phyloP scores from a whole-genome alignment of 2,888 invertebrate genomes.

The Lucinisca nassula region DNA sequence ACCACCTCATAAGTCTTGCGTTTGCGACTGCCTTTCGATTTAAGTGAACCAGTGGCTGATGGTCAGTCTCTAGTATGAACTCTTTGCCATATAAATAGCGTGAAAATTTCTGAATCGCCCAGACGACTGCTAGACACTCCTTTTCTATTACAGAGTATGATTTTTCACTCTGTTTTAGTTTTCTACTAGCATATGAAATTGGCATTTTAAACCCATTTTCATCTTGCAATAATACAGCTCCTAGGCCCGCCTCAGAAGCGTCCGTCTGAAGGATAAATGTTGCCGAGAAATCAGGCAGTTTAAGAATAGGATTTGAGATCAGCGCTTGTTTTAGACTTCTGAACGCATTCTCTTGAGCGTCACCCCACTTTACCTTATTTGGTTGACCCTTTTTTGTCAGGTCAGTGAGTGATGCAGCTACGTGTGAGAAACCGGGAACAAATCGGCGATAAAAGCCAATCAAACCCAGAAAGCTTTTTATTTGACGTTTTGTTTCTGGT shows the following conservation, averaged over 20 bases:
- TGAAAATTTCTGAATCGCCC: background rate
- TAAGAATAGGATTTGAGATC: constrained; percentile 9
- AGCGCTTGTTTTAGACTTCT: background rate
- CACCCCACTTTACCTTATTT: constrained; percentile 31
- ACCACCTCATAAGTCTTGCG: constrained; percentile 51
- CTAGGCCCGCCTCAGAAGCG: constrained; percentile 73
- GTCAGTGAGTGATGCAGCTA: constrained; percentile 58
- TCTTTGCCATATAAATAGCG: constrained; percentile 12
- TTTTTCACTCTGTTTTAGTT: constrained; percentile 62
- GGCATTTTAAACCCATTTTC: constrained; percentile 55
- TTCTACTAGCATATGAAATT: constrained; percentile 76
- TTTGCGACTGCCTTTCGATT: constrained; percentile 30
- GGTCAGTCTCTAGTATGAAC: constrained; percentile 70
- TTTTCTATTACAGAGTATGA: constrained; percentile 55
- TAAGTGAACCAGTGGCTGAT: constrained; percentile 60
- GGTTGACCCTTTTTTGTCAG: constrained; percentile 55
- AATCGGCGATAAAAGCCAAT: constrained; percentile 24
- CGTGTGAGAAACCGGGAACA: constrained; percentile 53
- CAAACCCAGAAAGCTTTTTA: constrained; percentile 2
- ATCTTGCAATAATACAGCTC: no score
- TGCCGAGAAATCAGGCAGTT: constrained; percentile 62
- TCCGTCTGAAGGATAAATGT: constrained; percentile 73
- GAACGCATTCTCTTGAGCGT: background rate
- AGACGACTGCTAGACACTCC: background rate
- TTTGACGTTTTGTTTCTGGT: constrained; percentile 18